A percentile compares a stretch with the other conserved stretches of the same genome.
These are phyloP conservation scores for Cylas formicarius DNA, from an alignment of 1,140 invertebrate genomes.

Conservation along the genomic window DNA sequence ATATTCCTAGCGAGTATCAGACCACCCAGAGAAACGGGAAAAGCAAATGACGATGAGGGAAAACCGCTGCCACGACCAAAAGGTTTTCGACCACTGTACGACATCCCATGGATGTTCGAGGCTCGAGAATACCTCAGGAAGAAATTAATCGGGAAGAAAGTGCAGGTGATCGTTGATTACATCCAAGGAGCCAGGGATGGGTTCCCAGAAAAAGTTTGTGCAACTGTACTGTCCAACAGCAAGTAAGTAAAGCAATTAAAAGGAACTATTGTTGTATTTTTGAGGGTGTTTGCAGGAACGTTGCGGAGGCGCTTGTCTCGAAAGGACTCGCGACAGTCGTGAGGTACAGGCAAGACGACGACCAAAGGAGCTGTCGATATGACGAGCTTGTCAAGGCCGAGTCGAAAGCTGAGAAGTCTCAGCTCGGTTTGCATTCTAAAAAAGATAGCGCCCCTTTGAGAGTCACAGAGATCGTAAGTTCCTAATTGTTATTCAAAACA, in stretches of 20 bases:
- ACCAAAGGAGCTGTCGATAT: conserved; percentile 90
- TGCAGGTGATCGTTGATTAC: conserved; percentile 91
- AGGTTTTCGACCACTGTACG: conserved; percentile 81
- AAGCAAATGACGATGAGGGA: conserved; percentile 47
- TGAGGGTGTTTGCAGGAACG: conserved; percentile 57
- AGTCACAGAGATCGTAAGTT: conserved; percentile 77
- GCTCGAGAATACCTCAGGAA: conserved; percentile 95
- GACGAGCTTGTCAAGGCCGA: conserved; percentile 92
- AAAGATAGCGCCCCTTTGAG: conserved; percentile 77
- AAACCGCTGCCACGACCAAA: conserved; percentile 17
- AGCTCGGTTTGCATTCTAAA: conserved; percentile 76
- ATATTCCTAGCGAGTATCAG: conserved; percentile 93
- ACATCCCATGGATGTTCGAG: conserved; percentile 97
- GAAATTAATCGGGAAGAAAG: conserved; percentile 92
- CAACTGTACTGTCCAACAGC: conserved; percentile 79
- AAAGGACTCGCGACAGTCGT: conserved; percentile 92
- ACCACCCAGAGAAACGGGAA: conserved; percentile 68
- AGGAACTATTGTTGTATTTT: conserved; percentile 4
- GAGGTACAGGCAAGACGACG: conserved; percentile 89
- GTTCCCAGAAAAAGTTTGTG: conserved; percentile 93
- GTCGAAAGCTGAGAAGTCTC: conserved; percentile 80
- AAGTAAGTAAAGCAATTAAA: conserved; percentile 53
- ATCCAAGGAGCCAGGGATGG: conserved; percentile 88
- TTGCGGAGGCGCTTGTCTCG: conserved; percentile 87
- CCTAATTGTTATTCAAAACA: neutral